Evolutionary conservation across 2,113 vertebrate species (phyloP).

Genomic region (Ptyas mucosa): DNA sequence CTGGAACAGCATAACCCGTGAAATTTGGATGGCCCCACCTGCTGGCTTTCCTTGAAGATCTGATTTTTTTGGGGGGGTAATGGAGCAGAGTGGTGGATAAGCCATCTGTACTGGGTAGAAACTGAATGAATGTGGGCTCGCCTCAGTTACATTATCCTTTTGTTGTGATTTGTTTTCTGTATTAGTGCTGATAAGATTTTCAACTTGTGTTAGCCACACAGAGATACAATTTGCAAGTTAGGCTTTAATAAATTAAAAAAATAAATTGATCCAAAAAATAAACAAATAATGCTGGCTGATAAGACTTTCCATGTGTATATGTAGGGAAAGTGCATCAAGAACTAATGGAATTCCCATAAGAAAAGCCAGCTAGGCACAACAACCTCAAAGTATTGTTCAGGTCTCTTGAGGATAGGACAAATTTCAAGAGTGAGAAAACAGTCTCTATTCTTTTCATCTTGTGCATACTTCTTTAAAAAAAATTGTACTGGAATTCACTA

Average conservation of each 20-base stretch:
- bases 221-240: background rate
- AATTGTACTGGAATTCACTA: background rate
- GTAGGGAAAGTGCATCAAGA: background rate
- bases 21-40: background rate
- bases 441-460: background rate
- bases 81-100: background rate
- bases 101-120: background rate
- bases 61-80: background rate
- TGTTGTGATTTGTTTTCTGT: background rate
- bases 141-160: background rate
- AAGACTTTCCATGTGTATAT: background rate
- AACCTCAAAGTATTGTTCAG: background rate
- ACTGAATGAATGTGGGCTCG: background rate
- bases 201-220: background rate
- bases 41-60: background rate
- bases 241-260: background rate
- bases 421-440: background rate
- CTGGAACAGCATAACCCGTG: background rate
- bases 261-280: background rate
- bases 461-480: background rate
- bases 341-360: background rate
- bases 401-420: background rate
- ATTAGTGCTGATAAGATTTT: background rate
- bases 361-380: background rate
- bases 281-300: background rate